Percentiles rank a stretch among this genome's conserved stretches.
Evolutionary conservation across 2,888 invertebrate genomes (phyloP).

Genomic region (Patella depressa): DNA sequence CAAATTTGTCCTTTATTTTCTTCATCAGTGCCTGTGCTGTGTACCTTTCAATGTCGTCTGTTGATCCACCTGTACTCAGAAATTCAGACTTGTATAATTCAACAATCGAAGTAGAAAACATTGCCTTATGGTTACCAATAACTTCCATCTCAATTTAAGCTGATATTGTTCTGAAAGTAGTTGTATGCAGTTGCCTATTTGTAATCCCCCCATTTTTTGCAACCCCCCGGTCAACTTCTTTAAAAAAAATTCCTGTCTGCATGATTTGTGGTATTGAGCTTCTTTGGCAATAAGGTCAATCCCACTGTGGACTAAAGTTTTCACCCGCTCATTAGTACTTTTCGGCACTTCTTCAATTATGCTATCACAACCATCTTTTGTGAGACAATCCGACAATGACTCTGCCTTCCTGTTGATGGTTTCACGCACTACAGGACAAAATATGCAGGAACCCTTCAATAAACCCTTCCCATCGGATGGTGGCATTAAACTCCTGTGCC

Average conservation of each 20-base stretch:
- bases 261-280: slow-evolving; percentile 14
- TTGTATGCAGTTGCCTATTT: neutral
- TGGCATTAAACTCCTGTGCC: neutral
- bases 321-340: slow-evolving; percentile 14
- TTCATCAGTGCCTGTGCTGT: neutral
- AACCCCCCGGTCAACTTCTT: neutral
- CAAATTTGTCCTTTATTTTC: slow-evolving; percentile 13
- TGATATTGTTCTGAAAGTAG: neutral
- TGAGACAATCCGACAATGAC: slow-evolving; percentile 20
- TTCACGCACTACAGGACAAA: slow-evolving; percentile 12
- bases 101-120: neutral
- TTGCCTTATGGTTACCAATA: neutral
- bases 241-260: slow-evolving; percentile 2
- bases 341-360: slow-evolving; percentile 12
- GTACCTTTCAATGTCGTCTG: slow-evolving; percentile 3
- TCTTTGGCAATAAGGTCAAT: slow-evolving; percentile 11
- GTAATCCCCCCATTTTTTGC: neutral
- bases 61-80: neutral
- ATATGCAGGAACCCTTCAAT: slow-evolving; percentile 18
- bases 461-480: neutral
- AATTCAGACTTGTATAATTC: slow-evolving; percentile 8
- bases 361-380: slow-evolving; percentile 14
- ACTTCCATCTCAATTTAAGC: neutral
- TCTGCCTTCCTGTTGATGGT: slow-evolving; percentile 14
- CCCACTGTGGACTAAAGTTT: slow-evolving; percentile 7